These are phyloP conservation scores for Episyrphus balteatus DNA, from an alignment of 1,140 invertebrate species.

Conservation along the genomic window DNA sequence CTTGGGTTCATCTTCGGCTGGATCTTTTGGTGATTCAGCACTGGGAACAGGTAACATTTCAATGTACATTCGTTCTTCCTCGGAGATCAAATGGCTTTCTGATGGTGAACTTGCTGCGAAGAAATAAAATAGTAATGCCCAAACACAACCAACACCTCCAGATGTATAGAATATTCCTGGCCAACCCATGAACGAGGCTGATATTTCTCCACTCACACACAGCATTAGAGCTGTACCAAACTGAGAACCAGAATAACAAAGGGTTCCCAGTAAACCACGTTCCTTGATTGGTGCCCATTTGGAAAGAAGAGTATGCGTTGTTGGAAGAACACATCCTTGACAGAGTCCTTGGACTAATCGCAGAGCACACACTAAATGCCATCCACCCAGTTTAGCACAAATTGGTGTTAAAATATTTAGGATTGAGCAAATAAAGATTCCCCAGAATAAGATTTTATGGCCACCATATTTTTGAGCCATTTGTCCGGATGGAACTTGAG, in stretches of 20 bases:
- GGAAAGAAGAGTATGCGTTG: slow-evolving; percentile 60
- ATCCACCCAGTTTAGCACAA: slow-evolving; percentile 34
- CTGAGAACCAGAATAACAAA: slow-evolving; percentile 49
- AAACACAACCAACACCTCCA: slow-evolving; percentile 46
- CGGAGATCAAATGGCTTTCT: slow-evolving; percentile 39
- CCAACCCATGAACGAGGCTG: slow-evolving; percentile 56
- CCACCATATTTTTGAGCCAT: slow-evolving; percentile 48
- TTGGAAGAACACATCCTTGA: slow-evolving; percentile 65
- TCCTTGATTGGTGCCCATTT: slow-evolving; percentile 57
- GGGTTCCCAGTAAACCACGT: slow-evolving; percentile 40
- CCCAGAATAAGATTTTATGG: slow-evolving; percentile 23
- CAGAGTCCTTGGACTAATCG: slow-evolving; percentile 60
- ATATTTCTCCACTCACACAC: slow-evolving; percentile 43
- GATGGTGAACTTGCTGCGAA: slow-evolving; percentile 52
- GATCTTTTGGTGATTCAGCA: slow-evolving; percentile 44
- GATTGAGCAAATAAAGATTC: slow-evolving; percentile 19
- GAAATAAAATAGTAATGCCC: slow-evolving; percentile 47
- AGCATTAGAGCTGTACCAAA: slow-evolving; percentile 60
- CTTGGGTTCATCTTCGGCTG: not conserved
- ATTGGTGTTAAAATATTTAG: slow-evolving; percentile 35
- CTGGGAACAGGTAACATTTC: slow-evolving; percentile 46
- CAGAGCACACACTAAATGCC: slow-evolving; percentile 40
- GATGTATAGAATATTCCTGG: slow-evolving; percentile 63
- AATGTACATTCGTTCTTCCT: slow-evolving; percentile 48
- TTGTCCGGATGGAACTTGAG: slow-evolving; percentile 49